Base-by-base conservation (phyloP, 2,888 invertebrate genomes). In the Reticulitermes lucifugus region DNA sequence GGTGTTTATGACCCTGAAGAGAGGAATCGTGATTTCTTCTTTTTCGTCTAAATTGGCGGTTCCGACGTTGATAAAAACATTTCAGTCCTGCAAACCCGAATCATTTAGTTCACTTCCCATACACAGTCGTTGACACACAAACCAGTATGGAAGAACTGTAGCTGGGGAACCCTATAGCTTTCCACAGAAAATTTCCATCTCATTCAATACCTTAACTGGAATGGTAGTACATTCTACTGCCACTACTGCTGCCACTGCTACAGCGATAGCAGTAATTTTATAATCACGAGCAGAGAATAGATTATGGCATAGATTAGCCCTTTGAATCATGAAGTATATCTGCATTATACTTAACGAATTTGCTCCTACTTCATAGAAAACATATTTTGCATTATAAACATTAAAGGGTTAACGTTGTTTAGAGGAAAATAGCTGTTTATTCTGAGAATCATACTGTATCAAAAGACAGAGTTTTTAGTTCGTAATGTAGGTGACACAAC, bases 151-250 rank as follows among this genome's bases (percentile, higher is more conserved):
- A 35, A 35, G 14, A 60, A 60, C 60, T 60, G n/a, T 21, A 60
- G 14, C 14, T 14, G 7, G 18, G 18, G 21, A n/a, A 21, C n/a
- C 18, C 18, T 43, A 43, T 75, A 41, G 75, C 41, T 43, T 41
- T 43, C 14, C 60, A 41, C 79, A 75, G 80, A 73, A 85, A 85
- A 80, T 85, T 85, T 83, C 83, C 83, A 83, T 85, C 83, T 59
- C 79, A 83, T 85, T 75, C 85, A 85, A 65, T 85, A 85, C 85
- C 83, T 85, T 85, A 85, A 83, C 59, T 79, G 65, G 79, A 80
- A 83, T 85, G 85, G 79, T 85, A 43, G 75, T 43, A 43, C 60
- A 21, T n/a, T 60, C 22, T 18, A 14, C 21, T 14, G n/a, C 18
- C 6, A 60, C 60, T 22, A 21, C 18, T 14, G 1, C 46, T 51